Conservation (phyloP, 2,797 vertebrate species). For the Danio aesculapii region DNA sequence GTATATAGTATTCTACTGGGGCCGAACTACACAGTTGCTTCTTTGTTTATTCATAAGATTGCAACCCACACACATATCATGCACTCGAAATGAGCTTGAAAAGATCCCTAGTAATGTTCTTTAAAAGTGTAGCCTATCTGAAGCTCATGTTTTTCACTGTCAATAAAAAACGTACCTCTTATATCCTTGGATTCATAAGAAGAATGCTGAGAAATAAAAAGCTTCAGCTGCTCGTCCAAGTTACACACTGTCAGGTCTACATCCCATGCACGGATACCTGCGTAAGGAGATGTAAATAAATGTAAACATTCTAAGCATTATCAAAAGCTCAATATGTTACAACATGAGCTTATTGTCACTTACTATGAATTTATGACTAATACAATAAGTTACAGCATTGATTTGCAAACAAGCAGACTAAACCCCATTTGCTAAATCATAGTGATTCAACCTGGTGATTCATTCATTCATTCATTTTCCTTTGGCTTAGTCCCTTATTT, state of each 20-base stretch:
- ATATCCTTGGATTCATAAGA: constrained; percentile 83
- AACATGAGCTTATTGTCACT: not conserved
- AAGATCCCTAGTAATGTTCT: not conserved
- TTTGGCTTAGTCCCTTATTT: too few relatives aligned
- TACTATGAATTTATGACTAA: not conserved
- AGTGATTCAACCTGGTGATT: too few relatives aligned
- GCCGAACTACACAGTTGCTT: constrained; percentile 1
- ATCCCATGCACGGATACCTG: constrained; percentile 91
- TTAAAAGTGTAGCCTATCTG: not conserved
- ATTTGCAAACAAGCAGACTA: constrained; percentile 19
- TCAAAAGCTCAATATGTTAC: not conserved
- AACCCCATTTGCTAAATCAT: not conserved
- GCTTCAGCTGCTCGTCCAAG: constrained; percentile 86
- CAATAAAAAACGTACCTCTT: constrained; percentile 76
- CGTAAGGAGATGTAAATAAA: constrained; percentile 6
- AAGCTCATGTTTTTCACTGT: not conserved
- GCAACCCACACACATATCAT: constrained; percentile 14
- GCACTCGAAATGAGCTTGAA: not conserved
- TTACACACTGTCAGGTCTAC: constrained; percentile 85
- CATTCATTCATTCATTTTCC: too few relatives aligned
- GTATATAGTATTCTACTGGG: not conserved
- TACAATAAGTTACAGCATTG: not conserved
- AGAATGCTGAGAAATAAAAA: constrained; percentile 89
- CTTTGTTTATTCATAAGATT: constrained; percentile 32
- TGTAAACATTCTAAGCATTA: not conserved